Evolutionary conservation across 2,113 vertebrate genomes (phyloP).

Genomic region (Platysternon megacephalum): DNA sequence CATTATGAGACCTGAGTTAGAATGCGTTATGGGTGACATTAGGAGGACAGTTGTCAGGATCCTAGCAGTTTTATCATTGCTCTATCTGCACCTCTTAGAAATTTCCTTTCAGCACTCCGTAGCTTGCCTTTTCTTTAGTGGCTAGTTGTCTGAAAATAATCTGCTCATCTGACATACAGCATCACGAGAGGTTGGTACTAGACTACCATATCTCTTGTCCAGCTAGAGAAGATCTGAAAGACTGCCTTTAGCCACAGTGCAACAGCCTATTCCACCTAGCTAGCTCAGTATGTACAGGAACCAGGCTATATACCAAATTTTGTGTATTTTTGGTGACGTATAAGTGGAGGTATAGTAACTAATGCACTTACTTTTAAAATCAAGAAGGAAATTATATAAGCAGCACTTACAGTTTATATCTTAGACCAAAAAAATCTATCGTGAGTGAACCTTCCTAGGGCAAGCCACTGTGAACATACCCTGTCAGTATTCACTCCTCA

Average conservation of each 20-base stretch:
- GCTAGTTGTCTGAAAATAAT: conserved; percentile 1
- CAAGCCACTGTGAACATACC: background rate
- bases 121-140: background rate
- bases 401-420: background rate
- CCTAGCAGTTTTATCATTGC: background rate
- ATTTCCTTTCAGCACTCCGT: background rate
- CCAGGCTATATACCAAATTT: background rate
- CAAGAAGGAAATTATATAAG: background rate
- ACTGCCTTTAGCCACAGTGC: background rate
- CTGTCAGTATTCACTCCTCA: background rate
- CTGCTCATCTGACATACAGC: background rate
- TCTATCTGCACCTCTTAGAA: background rate
- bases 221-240: background rate
- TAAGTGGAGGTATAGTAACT: background rate
- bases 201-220: background rate
- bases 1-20: background rate
- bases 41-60: background rate
- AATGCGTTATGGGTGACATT: background rate
- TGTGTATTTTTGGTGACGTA: background rate
- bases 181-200: background rate
- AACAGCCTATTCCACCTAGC: background rate
- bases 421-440: background rate
- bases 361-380: background rate
- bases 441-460: background rate
- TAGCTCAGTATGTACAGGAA: background rate